Evolutionary conservation across 92 coral and sea anemone genomes (phyloP).

Genomic region (Palythoa grandis): DNA sequence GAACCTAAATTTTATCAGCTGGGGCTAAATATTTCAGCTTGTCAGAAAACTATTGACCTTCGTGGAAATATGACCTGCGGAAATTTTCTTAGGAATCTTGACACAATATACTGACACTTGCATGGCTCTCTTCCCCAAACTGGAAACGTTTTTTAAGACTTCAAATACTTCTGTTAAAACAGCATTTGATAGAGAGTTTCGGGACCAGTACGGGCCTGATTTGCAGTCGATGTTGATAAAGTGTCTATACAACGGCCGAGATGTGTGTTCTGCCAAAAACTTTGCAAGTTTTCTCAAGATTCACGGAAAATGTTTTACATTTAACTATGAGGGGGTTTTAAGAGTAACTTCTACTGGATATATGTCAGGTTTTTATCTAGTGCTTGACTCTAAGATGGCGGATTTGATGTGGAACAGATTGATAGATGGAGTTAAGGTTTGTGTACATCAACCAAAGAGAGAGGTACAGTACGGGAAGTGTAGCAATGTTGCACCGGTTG

Average conservation of each 20-base stretch:
- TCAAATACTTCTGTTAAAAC: neutral
- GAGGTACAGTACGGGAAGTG: neutral
- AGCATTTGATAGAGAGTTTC: conserved; percentile 12
- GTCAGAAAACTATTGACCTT: neutral
- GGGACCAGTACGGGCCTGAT: conserved; percentile 19
- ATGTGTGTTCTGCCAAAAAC: conserved; percentile 9
- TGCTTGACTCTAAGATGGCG: conserved; percentile 15
- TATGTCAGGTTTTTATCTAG: conserved; percentile 3
- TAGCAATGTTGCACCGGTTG: conserved; percentile 23
- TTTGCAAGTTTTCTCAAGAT: neutral
- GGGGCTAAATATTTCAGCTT: conserved; percentile 21
- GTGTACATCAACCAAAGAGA: conserved; percentile 19
- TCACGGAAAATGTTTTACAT: conserved; percentile 40
- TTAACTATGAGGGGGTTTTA: neutral
- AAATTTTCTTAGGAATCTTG: conserved; percentile 9
- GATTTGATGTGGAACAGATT: conserved; percentile 32
- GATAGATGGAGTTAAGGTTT: conserved; percentile 26
- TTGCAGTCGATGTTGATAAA: conserved; percentile 21
- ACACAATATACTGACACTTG: neutral
- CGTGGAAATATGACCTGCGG: conserved; percentile 42
- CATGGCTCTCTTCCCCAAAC: conserved; percentile 2
- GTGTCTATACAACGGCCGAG: conserved; percentile 23
- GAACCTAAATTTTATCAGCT: neutral
- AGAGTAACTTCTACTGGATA: neutral
- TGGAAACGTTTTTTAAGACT: neutral